Evolutionary conservation across 2,113 vertebrate species (phyloP).

Genomic region (Apus apus): DNA sequence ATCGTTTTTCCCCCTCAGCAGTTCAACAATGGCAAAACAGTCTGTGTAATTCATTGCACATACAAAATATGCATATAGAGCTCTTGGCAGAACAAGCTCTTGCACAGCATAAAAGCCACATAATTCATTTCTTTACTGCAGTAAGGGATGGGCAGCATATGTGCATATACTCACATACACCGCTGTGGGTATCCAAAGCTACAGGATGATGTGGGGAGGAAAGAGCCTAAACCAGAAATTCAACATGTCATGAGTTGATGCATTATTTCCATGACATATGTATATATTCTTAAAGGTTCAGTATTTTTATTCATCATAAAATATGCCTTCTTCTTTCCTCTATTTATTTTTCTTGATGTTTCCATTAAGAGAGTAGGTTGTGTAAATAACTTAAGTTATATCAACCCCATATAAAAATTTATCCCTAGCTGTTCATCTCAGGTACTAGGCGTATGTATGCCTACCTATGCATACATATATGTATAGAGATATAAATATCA

Average conservation of each 20-base stretch:
- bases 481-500: background rate
- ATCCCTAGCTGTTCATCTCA: background rate
- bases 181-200: background rate
- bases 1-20: conserved; percentile 7
- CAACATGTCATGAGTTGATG: background rate
- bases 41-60: conserved; percentile 26
- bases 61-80: conserved; percentile 16
- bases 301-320: background rate
- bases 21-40: conserved; percentile 12
- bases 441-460: background rate
- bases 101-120: conserved; percentile 29
- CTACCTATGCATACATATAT: background rate
- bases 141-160: background rate
- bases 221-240: background rate
- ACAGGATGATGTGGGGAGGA: background rate
- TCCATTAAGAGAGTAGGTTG: background rate
- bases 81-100: conserved; percentile 21
- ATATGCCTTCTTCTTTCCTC: background rate
- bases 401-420: background rate
- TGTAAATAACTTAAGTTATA: background rate
- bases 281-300: background rate
- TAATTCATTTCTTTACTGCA: conserved; percentile 27
- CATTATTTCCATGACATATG: background rate
- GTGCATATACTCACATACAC: background rate
- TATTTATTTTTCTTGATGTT: background rate